Evolutionary conservation across 2,797 vertebrate species (phyloP).

Genomic region (Apodemus agrarius): DNA sequence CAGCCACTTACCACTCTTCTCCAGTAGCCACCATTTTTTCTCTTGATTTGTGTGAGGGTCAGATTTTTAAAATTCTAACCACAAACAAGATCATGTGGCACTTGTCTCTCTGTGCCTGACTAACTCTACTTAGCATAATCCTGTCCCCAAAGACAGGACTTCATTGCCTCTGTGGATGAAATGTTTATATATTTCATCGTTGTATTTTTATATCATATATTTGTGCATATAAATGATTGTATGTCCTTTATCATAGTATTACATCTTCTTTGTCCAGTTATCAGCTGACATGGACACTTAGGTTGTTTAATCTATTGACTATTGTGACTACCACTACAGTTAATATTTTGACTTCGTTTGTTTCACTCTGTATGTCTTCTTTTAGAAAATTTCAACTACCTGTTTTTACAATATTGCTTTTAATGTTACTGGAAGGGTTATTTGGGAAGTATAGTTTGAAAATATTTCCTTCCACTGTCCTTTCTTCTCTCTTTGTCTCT

Average conservation of each 20-base stretch:
- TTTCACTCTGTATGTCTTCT: neutral
- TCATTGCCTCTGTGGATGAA: neutral
- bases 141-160: neutral
- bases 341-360: neutral
- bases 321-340: neutral
- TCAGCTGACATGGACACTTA: neutral
- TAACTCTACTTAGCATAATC: neutral
- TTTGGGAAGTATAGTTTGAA: neutral
- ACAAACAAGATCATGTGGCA: neutral
- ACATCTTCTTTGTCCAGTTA: neutral
- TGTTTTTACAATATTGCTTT: neutral
- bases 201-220: neutral
- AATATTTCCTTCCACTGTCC: neutral
- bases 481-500: neutral
- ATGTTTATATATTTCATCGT: neutral
- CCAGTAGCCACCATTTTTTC: neutral
- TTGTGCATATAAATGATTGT: neutral
- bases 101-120: neutral
- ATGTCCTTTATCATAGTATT: neutral
- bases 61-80: neutral
- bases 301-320: neutral
- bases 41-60: neutral
- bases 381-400: neutral
- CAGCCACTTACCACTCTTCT: neutral
- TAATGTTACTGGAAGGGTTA: neutral